Evolutionary conservation across 2,888 invertebrate species (phyloP).

Genomic region (Eledone cirrhosa): DNA sequence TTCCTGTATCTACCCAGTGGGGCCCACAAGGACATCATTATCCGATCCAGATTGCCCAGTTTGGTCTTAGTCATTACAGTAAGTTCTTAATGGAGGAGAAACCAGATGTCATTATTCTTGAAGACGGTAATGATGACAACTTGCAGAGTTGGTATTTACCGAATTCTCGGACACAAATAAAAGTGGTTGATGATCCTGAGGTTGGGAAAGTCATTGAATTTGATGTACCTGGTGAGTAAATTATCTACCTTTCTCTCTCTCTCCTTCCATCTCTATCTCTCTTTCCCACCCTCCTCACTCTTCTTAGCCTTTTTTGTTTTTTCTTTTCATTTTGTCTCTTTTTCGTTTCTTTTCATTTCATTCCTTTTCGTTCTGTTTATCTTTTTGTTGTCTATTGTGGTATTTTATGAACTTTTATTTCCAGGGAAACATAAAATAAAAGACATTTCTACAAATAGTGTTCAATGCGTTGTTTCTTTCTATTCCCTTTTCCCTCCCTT

Average conservation of each 20-base stretch:
- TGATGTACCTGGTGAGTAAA: conserved; percentile 71
- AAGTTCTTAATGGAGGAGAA: conserved; percentile 89
- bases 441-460: too few relatives aligned
- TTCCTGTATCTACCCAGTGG: conserved; percentile 75
- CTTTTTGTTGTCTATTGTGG: too few relatives aligned
- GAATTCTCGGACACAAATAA: conserved; percentile 57
- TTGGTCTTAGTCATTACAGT: conserved; percentile 95
- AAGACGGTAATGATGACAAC: conserved; percentile 75
- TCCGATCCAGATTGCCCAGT: conserved; percentile 98
- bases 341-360: too few relatives aligned
- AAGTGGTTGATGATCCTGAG: conserved; percentile 63
- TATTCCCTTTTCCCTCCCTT: too few relatives aligned
- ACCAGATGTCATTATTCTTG: conserved; percentile 78
- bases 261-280: background rate
- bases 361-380: too few relatives aligned
- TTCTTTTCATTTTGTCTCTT: conserved; percentile 9
- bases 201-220: conserved; percentile 72
- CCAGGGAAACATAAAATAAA: too few relatives aligned
- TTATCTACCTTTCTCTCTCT: background rate
- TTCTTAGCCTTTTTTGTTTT: conserved; percentile 11
- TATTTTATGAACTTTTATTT: too few relatives aligned
- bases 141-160: conserved; percentile 75
- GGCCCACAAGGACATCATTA: conserved; percentile 94
- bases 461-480: too few relatives aligned
- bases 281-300: background rate